These are phyloP conservation scores for Serranus cabrilla DNA, from an alignment of 2,797 vertebrate species.

Conservation along the genomic window DNA sequence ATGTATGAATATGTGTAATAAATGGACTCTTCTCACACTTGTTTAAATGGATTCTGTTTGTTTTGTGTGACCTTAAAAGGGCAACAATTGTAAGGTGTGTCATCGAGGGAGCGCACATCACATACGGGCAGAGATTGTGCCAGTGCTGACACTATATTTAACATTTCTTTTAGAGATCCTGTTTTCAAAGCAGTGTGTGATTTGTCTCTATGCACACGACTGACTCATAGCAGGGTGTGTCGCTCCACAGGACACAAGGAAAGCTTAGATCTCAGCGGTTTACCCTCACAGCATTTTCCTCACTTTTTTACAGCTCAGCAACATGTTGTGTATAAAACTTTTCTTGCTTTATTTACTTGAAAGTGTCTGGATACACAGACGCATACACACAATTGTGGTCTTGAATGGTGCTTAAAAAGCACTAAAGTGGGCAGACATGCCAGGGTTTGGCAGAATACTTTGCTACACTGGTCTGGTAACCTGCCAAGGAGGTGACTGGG, in stretches of 20 bases:
- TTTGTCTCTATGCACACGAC: constrained; percentile 15
- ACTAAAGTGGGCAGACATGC: constrained; percentile 45
- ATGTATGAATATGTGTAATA: constrained; percentile 63
- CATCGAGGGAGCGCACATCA: neutral
- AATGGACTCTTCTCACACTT: constrained; percentile 60
- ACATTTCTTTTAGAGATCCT: constrained; percentile 27
- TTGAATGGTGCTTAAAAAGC: constrained; percentile 32
- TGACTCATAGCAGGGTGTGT: constrained; percentile 75
- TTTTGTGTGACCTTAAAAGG: neutral
- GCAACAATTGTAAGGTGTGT: constrained; percentile 31
- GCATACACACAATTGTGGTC: constrained; percentile 34
- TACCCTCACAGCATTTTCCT: constrained; percentile 14
- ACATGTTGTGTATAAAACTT: neutral
- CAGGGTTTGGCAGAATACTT: constrained; percentile 45
- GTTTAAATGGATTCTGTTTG: neutral
- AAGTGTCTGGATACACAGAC: constrained; percentile 27
- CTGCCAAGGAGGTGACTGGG: constrained; percentile 56
- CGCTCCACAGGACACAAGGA: constrained; percentile 16
- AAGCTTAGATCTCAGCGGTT: constrained; percentile 23
- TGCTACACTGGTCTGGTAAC: constrained; percentile 44
- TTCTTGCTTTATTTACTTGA: constrained; percentile 22
- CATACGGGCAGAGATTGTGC: neutral
- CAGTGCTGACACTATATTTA: constrained; percentile 14
- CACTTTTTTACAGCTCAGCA: constrained; percentile 24
- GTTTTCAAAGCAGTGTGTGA: constrained; percentile 28